A percentile compares a stretch with the other conserved stretches of the same genome.
Evolutionary conservation across 1,140 invertebrate genomes (phyloP).

Genomic region (Drosophila ercepeae): DNA sequence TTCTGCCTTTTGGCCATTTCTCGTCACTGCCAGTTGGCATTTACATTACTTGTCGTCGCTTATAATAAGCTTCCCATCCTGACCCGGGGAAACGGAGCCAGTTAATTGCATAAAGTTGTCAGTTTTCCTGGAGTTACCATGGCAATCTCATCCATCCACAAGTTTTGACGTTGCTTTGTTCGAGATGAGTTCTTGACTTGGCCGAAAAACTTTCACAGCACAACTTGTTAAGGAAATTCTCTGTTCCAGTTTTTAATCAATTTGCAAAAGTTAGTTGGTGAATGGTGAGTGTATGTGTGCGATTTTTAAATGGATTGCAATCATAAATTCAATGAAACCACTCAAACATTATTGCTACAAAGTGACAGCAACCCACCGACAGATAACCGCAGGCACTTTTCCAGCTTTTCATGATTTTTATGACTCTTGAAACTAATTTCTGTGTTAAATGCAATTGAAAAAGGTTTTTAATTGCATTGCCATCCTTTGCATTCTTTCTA

Average conservation of each 20-base stretch:
- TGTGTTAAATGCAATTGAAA: conserved; percentile 51
- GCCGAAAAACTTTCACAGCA: conserved; percentile 24
- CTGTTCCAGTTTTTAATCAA: conserved; percentile 6
- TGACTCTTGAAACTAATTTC: conserved; percentile 44
- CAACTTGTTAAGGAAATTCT: conserved; percentile 11
- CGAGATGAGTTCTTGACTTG: conserved; percentile 22
- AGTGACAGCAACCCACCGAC: conserved; percentile 25
- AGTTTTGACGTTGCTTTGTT: conserved; percentile 8
- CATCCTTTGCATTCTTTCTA: conserved; percentile 23
- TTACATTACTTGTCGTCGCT: conserved; percentile 44
- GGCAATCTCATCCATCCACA: conserved; percentile 8
- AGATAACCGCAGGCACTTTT: conserved; percentile 49
- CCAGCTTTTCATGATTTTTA: conserved; percentile 43
- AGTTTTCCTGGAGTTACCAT: conserved; percentile 7
- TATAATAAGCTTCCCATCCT: conserved; percentile 45
- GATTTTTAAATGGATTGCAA: conserved; percentile 22
- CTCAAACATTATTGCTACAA: conserved; percentile 25
- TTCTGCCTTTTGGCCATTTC: conserved; percentile 37
- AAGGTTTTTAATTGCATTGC: conserved; percentile 47
- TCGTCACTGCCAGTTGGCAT: conserved; percentile 50
- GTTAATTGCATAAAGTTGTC: conserved; percentile 49
- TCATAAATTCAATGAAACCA: conserved; percentile 25
- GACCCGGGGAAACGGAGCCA: conserved; percentile 7
- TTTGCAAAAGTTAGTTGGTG: not conserved
- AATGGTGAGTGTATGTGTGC: not conserved